Conservation (phyloP, 1,140 invertebrate species). For the Ladona fulva region DNA sequence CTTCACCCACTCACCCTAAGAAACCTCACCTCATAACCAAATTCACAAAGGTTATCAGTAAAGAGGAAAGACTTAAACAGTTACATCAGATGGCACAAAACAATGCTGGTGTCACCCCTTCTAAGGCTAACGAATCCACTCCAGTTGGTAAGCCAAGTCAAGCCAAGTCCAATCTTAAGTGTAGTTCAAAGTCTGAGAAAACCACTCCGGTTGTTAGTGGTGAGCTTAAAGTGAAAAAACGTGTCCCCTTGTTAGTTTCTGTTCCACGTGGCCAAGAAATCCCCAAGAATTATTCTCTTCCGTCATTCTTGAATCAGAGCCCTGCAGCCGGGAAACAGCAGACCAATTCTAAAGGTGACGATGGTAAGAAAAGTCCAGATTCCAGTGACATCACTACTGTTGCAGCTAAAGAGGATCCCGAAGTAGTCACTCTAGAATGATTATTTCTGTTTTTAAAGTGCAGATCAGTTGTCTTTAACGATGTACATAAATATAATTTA, state of each 20-base stretch:
- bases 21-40: constrained; percentile 42
- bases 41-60: constrained; percentile 44
- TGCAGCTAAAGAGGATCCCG: no score
- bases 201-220: background rate
- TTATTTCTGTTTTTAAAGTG: no score
- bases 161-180: background rate
- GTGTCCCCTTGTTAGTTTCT: background rate
- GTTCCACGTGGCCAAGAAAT: constrained; percentile 12
- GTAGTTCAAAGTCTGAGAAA: background rate
- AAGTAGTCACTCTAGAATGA: no score
- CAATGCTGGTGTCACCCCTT: no score
- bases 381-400: no score
- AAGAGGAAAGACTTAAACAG: constrained; percentile 41
- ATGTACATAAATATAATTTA: no score
- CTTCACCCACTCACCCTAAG: background rate
- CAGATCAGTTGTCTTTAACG: no score
- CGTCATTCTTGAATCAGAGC: background rate
- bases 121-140: no score
- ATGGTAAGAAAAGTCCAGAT: no score
- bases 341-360: no score
- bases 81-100: background rate
- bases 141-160: background rate
- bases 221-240: background rate
- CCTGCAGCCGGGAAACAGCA: no score
- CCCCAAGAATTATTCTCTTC: background rate